Base-by-base conservation (phyloP, 2,888 invertebrate species). In the Watsonalla binaria region DNA sequence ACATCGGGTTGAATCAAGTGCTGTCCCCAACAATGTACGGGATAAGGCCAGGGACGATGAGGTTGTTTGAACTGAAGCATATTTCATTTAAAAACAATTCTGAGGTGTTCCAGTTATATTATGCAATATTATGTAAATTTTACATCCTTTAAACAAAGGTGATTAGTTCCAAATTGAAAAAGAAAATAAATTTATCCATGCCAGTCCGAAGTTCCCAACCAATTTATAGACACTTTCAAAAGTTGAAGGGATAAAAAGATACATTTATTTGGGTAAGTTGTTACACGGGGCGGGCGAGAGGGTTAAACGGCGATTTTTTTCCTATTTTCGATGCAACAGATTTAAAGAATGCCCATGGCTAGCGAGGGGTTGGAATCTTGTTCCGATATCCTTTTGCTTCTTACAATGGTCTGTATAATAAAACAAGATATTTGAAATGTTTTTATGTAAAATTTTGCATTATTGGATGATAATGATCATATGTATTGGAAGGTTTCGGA, bases 281-380 rank as follows among this genome's bases (percentile, higher is more conserved):
- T 61, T 63, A 49, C 49, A 49, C 39, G 15, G 39, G 37, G 39
- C 56, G 67, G 78, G 76, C 71, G 78, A 76, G 76, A 73, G 82
- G 82, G 82, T 81, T 80, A 78, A 78, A 73, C 63, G 78, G 73
- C 76, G 67, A 78, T 80, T 82, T 83, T 64, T 62, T 62, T 72
- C 76, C 78, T 70, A 70, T 76, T 79, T 75, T 76, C 75, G 70
- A 70, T 66, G 70, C 68, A 77, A 80, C 80, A 80, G 82, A 82
- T 83, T 84, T 79, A 78, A 78, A 75, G 74, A 75, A 71, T 71
- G 83, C 83, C 83, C 67, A 62, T 59, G 75, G 78, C 79, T 65
- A 54, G 53, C 67, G 60, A 69, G 65, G 69, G 70, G 68, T 69
- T 67, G 67, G 75, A 74, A 82, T 78, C 72, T 72, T 70, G 74